Evolutionary conservation across 2,888 invertebrate species (phyloP).

Genomic region (Acanthoscelides obtectus): DNA sequence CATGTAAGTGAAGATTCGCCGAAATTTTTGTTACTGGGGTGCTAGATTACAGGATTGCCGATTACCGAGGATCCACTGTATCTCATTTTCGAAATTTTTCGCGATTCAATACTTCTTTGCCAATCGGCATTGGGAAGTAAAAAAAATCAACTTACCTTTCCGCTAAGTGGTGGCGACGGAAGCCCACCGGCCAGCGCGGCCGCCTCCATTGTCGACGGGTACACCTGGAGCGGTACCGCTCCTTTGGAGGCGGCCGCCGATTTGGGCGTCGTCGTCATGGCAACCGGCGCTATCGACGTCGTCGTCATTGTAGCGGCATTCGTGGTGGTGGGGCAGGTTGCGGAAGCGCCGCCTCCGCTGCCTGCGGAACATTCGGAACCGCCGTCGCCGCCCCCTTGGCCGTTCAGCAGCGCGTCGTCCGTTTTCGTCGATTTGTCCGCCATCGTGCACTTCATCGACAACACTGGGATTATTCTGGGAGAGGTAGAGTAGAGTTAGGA

Average conservation of each 20-base stretch:
- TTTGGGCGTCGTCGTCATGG: background rate
- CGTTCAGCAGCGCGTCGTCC: conserved; percentile 47
- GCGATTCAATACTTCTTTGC: too few species aligned
- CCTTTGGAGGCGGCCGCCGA: background rate
- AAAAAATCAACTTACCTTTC: background rate
- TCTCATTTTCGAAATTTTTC: too few species aligned
- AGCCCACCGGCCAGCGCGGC: conserved; percentile 5
- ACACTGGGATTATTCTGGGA: conserved; percentile 25
- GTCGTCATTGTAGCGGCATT: conserved; percentile 56
- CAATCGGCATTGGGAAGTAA: too few species aligned
- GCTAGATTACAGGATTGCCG: too few species aligned
- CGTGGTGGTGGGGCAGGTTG: conserved; percentile 45
- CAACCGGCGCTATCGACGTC: conserved; percentile 18
- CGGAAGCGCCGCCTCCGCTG: conserved; percentile 28
- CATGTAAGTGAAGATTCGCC: too few species aligned
- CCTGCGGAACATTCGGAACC: conserved; percentile 21
- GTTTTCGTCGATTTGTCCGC: conserved; percentile 70
- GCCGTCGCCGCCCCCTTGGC: conserved; percentile 11
- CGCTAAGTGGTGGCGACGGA: background rate
- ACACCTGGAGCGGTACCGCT: background rate
- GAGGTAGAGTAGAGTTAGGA: background rate
- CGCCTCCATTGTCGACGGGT: conserved; percentile 1
- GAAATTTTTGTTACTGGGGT: too few species aligned
- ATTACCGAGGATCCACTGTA: too few species aligned
- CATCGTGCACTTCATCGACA: conserved; percentile 49